Base-by-base conservation (phyloP, 2,797 vertebrate genomes). In the Gadopsis marmoratus region DNA sequence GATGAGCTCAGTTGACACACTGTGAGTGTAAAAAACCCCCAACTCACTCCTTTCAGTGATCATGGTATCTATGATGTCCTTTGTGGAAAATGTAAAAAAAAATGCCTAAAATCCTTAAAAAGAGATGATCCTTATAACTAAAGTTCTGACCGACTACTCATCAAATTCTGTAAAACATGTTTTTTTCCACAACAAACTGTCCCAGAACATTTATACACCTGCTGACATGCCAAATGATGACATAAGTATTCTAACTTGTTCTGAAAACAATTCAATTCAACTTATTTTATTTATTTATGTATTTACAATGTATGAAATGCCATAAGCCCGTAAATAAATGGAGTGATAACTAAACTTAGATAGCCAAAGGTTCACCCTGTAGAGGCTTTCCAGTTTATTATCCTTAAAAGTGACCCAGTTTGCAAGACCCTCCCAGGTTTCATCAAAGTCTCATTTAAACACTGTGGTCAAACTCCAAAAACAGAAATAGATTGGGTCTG, bases 361-460 rank as follows among this genome's bases (percentile, higher is more conserved):
- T 4, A 26, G n/a, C 0, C 7, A 31, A 31, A 58, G 9, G 33
- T 68, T 59, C 2, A 31, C n/a, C 9, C n/a, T 54, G 3, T 6
- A 54, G 21, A 59, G 19, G 7, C 35, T 53, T 50, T 62, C 16
- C 9, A 33, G 7, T 21, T 16, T 19, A 26, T 43, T 60, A 23
- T 21, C 9, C 23, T 6, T 47, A 16, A 73, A 53, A 31, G 10
- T 41, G 3, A 35, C 53, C 8, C 2, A 7, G 31, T 70, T 74
- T 67, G 17, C 62, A 61, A 31, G 17, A 70, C 7, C 7, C 23
- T 5, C 45, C 14, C 17, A 43, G 5, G 4, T 59, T 29, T 51
- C 61, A 63, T 61, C 7, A 58, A 75, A 60, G 13, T 61, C 14
- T 14, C 4, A 45, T 51, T 67, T 26, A 45, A 76, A 45, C 58